These are phyloP conservation scores for Rhopalosiphum padi DNA, from an alignment of 1,140 invertebrate genomes.

Conservation along the genomic window DNA sequence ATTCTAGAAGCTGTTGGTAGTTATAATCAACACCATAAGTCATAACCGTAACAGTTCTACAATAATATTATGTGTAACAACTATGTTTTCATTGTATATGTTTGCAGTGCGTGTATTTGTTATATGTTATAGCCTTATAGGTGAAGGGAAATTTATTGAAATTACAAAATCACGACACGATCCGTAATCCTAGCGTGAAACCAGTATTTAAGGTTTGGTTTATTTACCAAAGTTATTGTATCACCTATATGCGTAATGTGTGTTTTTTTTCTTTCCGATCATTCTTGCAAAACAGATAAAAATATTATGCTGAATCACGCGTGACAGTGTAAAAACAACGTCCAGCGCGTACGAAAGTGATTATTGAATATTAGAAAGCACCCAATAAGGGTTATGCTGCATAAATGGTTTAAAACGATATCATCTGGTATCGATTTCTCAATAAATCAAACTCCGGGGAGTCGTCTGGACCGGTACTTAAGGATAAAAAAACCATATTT, in stretches of 20 bases:
- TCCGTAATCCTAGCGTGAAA: neutral
- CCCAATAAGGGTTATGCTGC: constrained; percentile 13
- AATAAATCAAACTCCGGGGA: constrained; percentile 52
- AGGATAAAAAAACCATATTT: constrained; percentile 16
- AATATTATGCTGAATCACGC: constrained; percentile 29
- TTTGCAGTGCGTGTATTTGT: neutral
- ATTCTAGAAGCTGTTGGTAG: neutral
- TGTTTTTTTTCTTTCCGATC: neutral
- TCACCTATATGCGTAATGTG: neutral
- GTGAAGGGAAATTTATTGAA: constrained; percentile 34
- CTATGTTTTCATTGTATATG: neutral
- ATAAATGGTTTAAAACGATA: constrained; percentile 46
- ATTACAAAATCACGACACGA: constrained; percentile 40
- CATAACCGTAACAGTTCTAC: neutral
- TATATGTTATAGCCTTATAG: neutral
- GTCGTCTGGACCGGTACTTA: constrained; percentile 46
- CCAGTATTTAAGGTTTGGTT: neutral
- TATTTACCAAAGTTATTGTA: neutral
- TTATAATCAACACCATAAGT: neutral
- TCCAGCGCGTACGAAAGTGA: neutral
- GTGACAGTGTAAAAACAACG: constrained; percentile 29
- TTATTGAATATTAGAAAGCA: constrained; percentile 43
- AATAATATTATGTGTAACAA: neutral
- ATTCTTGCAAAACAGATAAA: neutral
- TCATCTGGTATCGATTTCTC: constrained; percentile 55